Conservation (phyloP, 2,113 vertebrate genomes). For the Smithornis capensis region DNA sequence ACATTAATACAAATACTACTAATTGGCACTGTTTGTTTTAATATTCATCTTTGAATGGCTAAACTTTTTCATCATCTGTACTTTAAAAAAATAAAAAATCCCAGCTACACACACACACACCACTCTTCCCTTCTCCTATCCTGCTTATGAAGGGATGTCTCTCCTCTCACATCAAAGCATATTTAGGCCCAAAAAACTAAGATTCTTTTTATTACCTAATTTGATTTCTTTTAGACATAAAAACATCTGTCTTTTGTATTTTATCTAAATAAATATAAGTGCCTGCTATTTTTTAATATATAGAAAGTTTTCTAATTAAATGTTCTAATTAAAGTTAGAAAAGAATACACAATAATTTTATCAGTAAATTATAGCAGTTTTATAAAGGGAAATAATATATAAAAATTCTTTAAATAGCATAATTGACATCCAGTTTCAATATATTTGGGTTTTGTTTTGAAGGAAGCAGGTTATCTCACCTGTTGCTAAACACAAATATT, state of each 20-base stretch:
- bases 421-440: neutral
- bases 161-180: neutral
- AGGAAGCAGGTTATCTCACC: neutral
- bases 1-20: neutral
- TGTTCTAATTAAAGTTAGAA: neutral
- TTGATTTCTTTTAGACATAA: neutral
- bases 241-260: neutral
- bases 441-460: neutral
- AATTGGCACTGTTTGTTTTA: neutral
- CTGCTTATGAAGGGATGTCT: neutral
- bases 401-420: neutral
- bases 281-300: neutral
- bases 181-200: neutral
- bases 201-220: neutral
- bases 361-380: neutral
- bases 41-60: neutral
- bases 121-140: neutral
- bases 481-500: neutral
- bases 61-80: neutral
- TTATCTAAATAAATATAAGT: neutral
- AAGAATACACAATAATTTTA: neutral
- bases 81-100: neutral
- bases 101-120: neutral
- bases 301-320: neutral
- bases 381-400: neutral